Percentiles rank a stretch among this genome's conserved stretches.
Conservation (phyloP, 2,888 invertebrate species). For the Timema podura region DNA sequence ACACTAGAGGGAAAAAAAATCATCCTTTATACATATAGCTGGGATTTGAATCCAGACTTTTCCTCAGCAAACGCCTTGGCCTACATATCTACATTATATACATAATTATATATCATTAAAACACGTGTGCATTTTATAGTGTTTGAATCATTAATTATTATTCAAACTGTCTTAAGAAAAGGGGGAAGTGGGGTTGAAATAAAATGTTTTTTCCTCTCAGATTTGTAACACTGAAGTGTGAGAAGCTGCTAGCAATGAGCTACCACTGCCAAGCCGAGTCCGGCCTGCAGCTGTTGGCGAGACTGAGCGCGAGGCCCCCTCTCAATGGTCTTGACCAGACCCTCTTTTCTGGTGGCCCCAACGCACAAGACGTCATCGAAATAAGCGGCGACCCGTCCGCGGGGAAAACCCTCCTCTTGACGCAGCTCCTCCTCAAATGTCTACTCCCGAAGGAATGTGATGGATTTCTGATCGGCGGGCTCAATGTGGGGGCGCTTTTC, state of each 20-base stretch:
- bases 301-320: slow-evolving; percentile 48
- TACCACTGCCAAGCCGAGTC: slow-evolving; percentile 45
- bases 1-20: too few species aligned
- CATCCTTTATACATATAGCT: too few species aligned
- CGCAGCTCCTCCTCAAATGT: slow-evolving; percentile 48
- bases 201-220: too few species aligned
- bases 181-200: too few species aligned
- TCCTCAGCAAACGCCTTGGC: too few species aligned
- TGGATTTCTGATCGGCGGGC: slow-evolving; percentile 43
- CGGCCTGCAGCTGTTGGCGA: slow-evolving; percentile 54
- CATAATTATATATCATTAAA: too few species aligned
- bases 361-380: slow-evolving; percentile 47
- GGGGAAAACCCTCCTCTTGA: slow-evolving; percentile 49
- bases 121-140: too few species aligned
- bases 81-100: too few species aligned
- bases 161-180: too few species aligned
- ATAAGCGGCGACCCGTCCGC: slow-evolving; percentile 46
- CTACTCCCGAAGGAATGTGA: slow-evolving; percentile 44
- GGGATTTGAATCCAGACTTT: too few species aligned
- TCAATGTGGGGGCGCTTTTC: slow-evolving; percentile 46
- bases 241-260: not conserved
- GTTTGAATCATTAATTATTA: too few species aligned
- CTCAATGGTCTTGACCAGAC: slow-evolving; percentile 48
- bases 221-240: too few species aligned
- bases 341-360: slow-evolving; percentile 47